Evolutionary conservation across 2,113 vertebrate species (phyloP), one percentile per base, ranked within the genome.

Genomic region (Rhea americana): DNA sequence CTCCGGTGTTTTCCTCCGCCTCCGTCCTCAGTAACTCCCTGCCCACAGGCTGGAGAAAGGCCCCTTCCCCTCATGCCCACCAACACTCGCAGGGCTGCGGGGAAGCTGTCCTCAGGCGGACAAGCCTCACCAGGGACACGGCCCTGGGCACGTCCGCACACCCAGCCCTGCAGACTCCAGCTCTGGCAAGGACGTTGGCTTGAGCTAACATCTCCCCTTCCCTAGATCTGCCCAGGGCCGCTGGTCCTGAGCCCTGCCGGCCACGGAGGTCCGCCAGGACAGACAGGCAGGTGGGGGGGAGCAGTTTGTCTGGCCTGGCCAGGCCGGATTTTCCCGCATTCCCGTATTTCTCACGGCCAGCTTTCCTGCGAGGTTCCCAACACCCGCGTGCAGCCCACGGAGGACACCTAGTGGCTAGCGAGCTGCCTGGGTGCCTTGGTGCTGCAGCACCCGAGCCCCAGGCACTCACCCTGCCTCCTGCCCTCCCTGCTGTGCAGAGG

Each of bases 341-440:
- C 26, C 45, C 65, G 0, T 6, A 2, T 24, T 62, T 41, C 3
- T 9, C 35, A 20, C 41, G 24, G 43, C 30, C 20, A 30, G 18
- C 21, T 20, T 37, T 35, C 37, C 16, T 5, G 1, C 2, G 10
- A 51, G 26, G 70, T 37, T 30, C 59, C 59, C 3, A 16, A 5
- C n/a, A 63, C 41, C 37, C 43, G 61, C 94, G 89, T 65, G 76
- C 15, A 47, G 51, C 65, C 73, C 85, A 58, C 82, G 80, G 93
- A 67, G 94, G 96, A 95, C 96, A 94, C 45, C 96, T 96, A 95
- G 95, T 4, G 96, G 93, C 84, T 65, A 66, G 13, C 32, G 9
- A 56, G 48, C 63, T 37, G 85, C n/a, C 37, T 9, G 62, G 79
- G 47, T 47, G 58, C 41, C 48, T 75, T 22, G 1, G 17, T 70